Percentiles rank a stretch among this genome's conserved stretches.
Evolutionary conservation across 2,797 vertebrate genomes (phyloP).

Genomic region (Rhinoraja longicauda): DNA sequence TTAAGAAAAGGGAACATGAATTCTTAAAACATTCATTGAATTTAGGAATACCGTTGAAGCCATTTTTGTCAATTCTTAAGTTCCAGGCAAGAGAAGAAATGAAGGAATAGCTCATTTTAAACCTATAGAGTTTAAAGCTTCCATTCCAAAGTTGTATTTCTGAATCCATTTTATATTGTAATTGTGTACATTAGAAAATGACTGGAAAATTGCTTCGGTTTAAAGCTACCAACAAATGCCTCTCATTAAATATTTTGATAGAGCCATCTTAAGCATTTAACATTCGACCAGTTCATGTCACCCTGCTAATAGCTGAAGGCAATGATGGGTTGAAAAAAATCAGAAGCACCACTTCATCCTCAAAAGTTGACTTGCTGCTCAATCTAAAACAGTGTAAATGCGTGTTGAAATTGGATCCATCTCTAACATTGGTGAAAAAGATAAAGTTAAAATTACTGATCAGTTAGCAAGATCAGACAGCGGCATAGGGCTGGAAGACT

Average conservation of each 20-base stretch:
- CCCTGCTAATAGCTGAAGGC: not conserved
- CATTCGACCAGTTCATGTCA: not conserved
- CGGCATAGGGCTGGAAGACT: not conserved
- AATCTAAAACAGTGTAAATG: not conserved
- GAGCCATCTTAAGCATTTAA: not conserved
- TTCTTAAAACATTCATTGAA: not conserved
- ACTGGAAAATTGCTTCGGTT: not conserved
- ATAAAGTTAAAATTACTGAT: not conserved
- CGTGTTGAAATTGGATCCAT: not conserved
- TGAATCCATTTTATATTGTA: not conserved
- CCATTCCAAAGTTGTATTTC: not conserved
- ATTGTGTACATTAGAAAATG: not conserved
- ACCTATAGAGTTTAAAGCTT: not conserved
- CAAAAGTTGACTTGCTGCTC: not conserved
- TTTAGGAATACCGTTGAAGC: not conserved
- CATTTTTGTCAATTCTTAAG: not conserved
- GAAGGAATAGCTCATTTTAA: not conserved
- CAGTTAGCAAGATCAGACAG: not conserved
- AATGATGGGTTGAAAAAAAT: not conserved
- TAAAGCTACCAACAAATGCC: not conserved
- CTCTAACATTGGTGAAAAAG: not conserved
- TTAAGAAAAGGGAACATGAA: not conserved
- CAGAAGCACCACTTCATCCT: not conserved
- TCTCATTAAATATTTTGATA: not conserved
- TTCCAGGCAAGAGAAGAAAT: not conserved